These are phyloP conservation scores for Phrynosoma platyrhinos DNA, from an alignment of 2,113 vertebrate species.

Conservation along the genomic window DNA sequence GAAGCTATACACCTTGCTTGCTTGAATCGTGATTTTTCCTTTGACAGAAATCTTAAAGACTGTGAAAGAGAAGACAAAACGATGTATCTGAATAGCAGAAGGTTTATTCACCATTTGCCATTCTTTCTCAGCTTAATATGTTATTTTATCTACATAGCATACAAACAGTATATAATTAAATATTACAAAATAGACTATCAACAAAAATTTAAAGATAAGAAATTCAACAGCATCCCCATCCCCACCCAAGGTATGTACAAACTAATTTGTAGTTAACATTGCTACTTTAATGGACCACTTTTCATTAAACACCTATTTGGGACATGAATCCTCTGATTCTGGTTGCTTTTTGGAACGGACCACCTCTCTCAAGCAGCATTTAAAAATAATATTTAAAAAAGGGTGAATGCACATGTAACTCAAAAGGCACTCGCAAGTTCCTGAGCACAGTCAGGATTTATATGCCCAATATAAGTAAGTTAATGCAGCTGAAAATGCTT, in stretches of 20 bases:
- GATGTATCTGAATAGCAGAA: slow-evolving; percentile 14
- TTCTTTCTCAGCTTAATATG: background rate
- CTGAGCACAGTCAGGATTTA: slow-evolving; percentile 73
- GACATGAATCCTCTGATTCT: slow-evolving; percentile 64
- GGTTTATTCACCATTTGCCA: slow-evolving; percentile 56
- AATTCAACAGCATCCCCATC: slow-evolving; percentile 29
- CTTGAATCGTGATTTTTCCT: too few species aligned
- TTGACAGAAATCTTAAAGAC: background rate
- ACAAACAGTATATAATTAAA: slow-evolving; percentile 64
- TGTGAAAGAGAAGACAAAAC: background rate
- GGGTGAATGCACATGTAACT: slow-evolving; percentile 54
- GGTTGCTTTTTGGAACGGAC: slow-evolving; percentile 62
- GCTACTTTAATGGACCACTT: slow-evolving; percentile 16
- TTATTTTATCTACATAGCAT: slow-evolving; percentile 46
- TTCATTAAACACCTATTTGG: slow-evolving; percentile 31
- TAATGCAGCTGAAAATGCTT: slow-evolving; percentile 39
- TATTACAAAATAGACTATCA: slow-evolving; percentile 57
- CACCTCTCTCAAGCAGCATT: slow-evolving; percentile 57
- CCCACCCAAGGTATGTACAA: slow-evolving; percentile 41
- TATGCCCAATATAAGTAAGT: slow-evolving; percentile 53
- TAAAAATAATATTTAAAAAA: slow-evolving; percentile 14
- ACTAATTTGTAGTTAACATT: background rate
- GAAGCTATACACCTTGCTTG: too few species aligned
- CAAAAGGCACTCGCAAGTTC: slow-evolving; percentile 79
- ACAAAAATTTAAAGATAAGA: slow-evolving; percentile 43